These are phyloP conservation scores for Lepilemur septentrionalis DNA, from an alignment of 2,797 vertebrate species.

Conservation along the genomic window DNA sequence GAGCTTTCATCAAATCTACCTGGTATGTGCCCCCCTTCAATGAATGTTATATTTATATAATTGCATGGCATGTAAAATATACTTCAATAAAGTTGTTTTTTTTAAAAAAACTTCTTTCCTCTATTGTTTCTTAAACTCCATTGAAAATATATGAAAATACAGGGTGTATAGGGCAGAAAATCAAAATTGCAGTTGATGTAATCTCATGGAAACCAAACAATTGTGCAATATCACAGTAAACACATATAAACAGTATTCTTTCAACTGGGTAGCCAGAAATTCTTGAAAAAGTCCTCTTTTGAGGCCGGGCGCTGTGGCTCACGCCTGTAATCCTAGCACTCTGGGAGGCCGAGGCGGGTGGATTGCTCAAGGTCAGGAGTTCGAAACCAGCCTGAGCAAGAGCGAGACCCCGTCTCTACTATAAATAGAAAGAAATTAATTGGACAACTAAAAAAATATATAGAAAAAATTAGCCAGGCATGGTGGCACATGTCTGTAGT, in stretches of 20 bases:
- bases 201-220: slow-evolving; percentile 45
- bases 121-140: slow-evolving; percentile 57
- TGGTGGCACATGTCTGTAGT: too few species aligned
- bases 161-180: neutral
- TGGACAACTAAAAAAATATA: too few species aligned
- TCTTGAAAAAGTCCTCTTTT: neutral
- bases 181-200: neutral
- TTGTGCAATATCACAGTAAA: neutral
- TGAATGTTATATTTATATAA: slow-evolving; percentile 73
- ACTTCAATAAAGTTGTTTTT: too few species aligned
- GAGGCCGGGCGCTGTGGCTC: too few species aligned
- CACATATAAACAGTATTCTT: neutral
- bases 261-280: neutral
- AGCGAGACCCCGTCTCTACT: too few species aligned
- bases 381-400: too few species aligned
- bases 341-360: too few species aligned
- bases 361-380: too few species aligned
- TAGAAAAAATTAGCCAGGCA: too few species aligned
- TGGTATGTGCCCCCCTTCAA: neutral
- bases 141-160: slow-evolving; percentile 39
- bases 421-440: too few species aligned
- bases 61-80: neutral
- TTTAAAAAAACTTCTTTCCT: slow-evolving; percentile 50
- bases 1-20: slow-evolving; percentile 67
- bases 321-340: too few species aligned